Evolutionary conservation across 2,113 vertebrate genomes (phyloP), one percentile per base, ranked within the genome.

Genomic region (Meles meles): DNA sequence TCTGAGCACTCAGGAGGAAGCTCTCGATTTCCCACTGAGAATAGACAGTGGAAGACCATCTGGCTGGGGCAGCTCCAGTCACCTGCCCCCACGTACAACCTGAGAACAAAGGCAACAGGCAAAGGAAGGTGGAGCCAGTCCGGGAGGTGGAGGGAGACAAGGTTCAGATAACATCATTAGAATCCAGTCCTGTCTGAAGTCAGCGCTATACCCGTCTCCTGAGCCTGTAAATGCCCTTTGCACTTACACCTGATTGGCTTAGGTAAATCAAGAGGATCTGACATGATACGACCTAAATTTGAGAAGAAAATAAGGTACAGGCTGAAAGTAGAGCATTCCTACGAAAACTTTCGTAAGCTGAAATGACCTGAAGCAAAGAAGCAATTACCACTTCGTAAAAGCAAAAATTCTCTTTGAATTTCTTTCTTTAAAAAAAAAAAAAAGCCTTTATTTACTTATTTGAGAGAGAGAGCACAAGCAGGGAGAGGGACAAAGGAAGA

Each of bases 91-190:
- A 49, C 11, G 12, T 67, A 47, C 83, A 88, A 89, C 31, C 52
- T 6, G 47, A 95, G 92, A 90, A 96, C 74, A 95, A 96, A 97
- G 90, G 63, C 90, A 90, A 29, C 27, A 20, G 42, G 65, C 55
- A 92, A 88, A 92, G 72, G 25, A 80, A 92, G 87, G n/a, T 74
- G 79, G 93, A 94, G 21, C 29, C 42, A 31, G 42, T 74, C 69
- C 61, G 57, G 44, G 34, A 47, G 72, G 72, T 42, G 31, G 29
- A 77, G 27, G 4, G 59, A 92, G 61, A 87, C 69, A 23, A 69
- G 52, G 61, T 42, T 76, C 65, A 72, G 52, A 91, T 42, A 72
- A 79, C 47, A 61, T 4, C 88, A 42, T 71, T 11, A 81, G 72
- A 83, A 59, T 61, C 31, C 86, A 74, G 15, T 77, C 44, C 39